Conservation (phyloP, 1,140 invertebrate genomes). For the Papilio glaucus region DNA sequence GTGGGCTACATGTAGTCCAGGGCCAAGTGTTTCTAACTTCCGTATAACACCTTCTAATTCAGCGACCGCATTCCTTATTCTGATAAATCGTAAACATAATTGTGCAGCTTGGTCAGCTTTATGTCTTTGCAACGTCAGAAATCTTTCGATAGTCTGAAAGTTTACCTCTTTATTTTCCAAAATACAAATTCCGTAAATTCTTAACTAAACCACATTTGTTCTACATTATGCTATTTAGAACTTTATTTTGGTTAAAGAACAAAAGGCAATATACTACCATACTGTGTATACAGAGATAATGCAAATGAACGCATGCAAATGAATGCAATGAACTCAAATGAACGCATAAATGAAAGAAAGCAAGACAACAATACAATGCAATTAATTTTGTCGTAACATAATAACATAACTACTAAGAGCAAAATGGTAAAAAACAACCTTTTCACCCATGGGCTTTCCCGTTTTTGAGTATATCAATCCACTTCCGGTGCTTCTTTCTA, state of each 20-base stretch:
- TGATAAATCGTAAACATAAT: conserved; percentile 68
- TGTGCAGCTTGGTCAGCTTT: conserved; percentile 67
- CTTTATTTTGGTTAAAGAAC: no score
- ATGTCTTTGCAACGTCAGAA: conserved; percentile 62
- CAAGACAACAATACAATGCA: no score
- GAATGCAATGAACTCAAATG: no score
- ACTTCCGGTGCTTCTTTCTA: conserved; percentile 66
- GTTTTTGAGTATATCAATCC: conserved; percentile 77
- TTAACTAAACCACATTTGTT: no score
- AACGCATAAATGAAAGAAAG: no score
- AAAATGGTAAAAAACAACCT: conserved; percentile 49
- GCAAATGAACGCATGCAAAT: no score
- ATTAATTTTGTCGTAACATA: no score
- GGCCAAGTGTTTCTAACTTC: conserved; percentile 69
- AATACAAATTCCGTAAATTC: no score
- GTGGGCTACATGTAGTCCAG: conserved; percentile 74
- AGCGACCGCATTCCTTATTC: conserved; percentile 68
- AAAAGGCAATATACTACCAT: no score
- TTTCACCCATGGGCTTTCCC: conserved; percentile 75
- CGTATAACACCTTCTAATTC: conserved; percentile 66
- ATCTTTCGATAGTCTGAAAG: conserved; percentile 68
- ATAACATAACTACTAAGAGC: no score
- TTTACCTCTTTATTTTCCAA: background rate
- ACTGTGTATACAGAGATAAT: no score
- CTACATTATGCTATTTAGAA: no score